phyloP scores from a whole-genome alignment of 2,888 invertebrate species.

The Xylota segnis region DNA sequence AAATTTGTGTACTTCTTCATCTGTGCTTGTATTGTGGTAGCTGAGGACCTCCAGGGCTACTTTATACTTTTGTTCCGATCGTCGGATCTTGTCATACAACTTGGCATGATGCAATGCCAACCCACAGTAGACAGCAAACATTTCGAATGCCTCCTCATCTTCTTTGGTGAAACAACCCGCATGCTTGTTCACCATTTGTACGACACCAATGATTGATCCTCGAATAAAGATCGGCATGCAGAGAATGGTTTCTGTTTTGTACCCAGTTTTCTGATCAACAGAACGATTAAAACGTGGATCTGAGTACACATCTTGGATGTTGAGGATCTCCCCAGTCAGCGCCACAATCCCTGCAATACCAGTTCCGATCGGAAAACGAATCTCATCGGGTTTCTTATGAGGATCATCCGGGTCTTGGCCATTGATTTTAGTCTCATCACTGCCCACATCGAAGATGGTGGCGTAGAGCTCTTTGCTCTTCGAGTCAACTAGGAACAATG shows the following conservation, averaged over 20 bases:
- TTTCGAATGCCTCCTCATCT: slow-evolving; percentile 93
- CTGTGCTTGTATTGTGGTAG: slow-evolving; percentile 92
- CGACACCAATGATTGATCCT: slow-evolving; percentile 92
- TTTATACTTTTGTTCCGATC: slow-evolving; percentile 93
- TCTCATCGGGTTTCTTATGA: slow-evolving; percentile 85
- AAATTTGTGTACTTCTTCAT: slow-evolving; percentile 87
- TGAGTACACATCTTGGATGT: slow-evolving; percentile 92
- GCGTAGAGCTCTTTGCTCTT: slow-evolving; percentile 91
- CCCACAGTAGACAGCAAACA: slow-evolving; percentile 94
- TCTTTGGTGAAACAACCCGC: slow-evolving; percentile 87
- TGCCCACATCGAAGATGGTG: slow-evolving; percentile 91
- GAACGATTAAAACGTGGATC: slow-evolving; percentile 91
- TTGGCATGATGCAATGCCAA: slow-evolving; percentile 94
- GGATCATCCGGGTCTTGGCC: slow-evolving; percentile 78
- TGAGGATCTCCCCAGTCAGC: slow-evolving; percentile 90
- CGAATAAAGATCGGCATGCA: slow-evolving; percentile 95
- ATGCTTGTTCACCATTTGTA: slow-evolving; percentile 93
- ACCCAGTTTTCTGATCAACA: slow-evolving; percentile 89
- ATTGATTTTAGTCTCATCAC: slow-evolving; percentile 78
- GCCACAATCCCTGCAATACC: slow-evolving; percentile 95
- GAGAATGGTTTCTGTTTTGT: slow-evolving; percentile 90
- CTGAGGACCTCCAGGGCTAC: slow-evolving; percentile 93
- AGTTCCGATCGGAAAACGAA: slow-evolving; percentile 90
- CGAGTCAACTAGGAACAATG: slow-evolving; percentile 91
- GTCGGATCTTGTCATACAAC: slow-evolving; percentile 92